phyloP scores from a whole-genome alignment of 2,797 vertebrate species.

The Hoplostethus atlanticus region DNA sequence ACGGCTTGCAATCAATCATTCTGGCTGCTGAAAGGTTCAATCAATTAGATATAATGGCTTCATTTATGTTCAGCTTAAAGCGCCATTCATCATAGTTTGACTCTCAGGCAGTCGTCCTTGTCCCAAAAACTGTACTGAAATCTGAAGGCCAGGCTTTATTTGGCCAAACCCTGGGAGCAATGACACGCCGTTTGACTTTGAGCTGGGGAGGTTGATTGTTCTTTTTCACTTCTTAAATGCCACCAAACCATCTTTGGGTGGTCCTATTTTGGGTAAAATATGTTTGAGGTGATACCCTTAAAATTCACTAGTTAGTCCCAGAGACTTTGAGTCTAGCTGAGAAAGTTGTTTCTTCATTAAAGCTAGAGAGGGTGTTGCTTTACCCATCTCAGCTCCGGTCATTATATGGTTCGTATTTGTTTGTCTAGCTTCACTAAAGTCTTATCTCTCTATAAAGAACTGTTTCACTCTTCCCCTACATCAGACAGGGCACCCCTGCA shows the following conservation, averaged over 20 bases:
- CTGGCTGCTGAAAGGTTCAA: conserved; percentile 73
- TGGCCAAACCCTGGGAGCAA: conserved; percentile 25
- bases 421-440: conserved; percentile 51
- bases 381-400: conserved; percentile 34
- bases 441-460: conserved; percentile 34
- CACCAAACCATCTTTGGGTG: conserved; percentile 51
- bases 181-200: conserved; percentile 59
- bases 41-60: conserved; percentile 81
- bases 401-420: conserved; percentile 46
- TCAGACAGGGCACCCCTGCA: conserved; percentile 48
- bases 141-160: conserved; percentile 60
- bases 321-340: conserved; percentile 27
- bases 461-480: conserved; percentile 42
- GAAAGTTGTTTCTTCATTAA: conserved; percentile 32
- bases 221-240: conserved; percentile 27
- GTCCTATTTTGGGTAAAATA: conserved; percentile 50
- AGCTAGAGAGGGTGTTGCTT: conserved; percentile 16
- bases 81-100: conserved; percentile 77
- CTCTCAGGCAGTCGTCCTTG: conserved; percentile 60
- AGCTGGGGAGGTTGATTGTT: conserved; percentile 46
- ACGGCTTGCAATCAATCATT: conserved; percentile 74
- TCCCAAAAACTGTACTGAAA: conserved; percentile 64
- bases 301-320: conserved; percentile 25
- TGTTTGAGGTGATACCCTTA: conserved; percentile 33
- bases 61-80: conserved; percentile 76